phyloP scores from a whole-genome alignment of 64 coral and sea anemone genomes.

The Porites australiensis region DNA sequence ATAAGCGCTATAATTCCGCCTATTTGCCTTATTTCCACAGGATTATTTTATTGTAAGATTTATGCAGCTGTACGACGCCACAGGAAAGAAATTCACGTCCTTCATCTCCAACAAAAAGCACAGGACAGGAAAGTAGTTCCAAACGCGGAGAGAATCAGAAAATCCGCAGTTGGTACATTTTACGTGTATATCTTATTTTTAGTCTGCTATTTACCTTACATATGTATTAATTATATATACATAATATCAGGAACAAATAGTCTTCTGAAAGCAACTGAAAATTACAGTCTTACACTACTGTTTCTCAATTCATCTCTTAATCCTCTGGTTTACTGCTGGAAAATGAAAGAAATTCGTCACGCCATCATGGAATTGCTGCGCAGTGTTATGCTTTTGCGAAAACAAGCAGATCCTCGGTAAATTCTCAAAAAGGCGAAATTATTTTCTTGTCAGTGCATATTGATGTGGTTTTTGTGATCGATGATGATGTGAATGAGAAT shows the following conservation, averaged over 20 bases:
- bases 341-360: slow-evolving; percentile 8
- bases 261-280: neutral
- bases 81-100: too few relatives aligned
- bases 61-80: neutral
- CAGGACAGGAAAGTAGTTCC: neutral
- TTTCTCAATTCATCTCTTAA: slow-evolving; percentile 37
- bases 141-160: neutral
- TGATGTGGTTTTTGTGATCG: too few relatives aligned
- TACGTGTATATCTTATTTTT: slow-evolving; percentile 22
- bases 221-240: neutral
- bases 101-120: neutral
- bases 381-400: neutral
- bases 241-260: neutral
- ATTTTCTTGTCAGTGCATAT: too few relatives aligned
- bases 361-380: neutral
- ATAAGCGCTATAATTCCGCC: too few relatives aligned
- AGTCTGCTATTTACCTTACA: neutral
- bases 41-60: too few relatives aligned
- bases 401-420: too few relatives aligned
- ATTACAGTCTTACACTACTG: neutral
- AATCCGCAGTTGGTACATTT: slow-evolving; percentile 10
- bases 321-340: slow-evolving; percentile 45
- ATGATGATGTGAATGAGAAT: too few relatives aligned
- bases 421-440: too few relatives aligned
- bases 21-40: too few relatives aligned